Evolutionary conservation across 2,797 vertebrate genomes (phyloP).

Genomic region (Pterois miles): DNA sequence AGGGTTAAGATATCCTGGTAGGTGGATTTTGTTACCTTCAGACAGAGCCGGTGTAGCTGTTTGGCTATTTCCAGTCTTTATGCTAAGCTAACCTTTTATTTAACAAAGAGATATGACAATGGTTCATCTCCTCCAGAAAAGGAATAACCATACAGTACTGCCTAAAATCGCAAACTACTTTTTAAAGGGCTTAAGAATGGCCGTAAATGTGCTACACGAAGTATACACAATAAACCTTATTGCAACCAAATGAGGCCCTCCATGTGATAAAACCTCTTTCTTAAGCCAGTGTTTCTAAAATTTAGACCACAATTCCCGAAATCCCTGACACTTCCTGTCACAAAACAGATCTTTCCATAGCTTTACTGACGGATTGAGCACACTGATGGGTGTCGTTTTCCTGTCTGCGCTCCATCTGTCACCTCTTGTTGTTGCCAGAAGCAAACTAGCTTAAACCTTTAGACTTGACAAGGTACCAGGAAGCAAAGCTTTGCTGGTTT

Average conservation of each 20-base stretch:
- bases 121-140: background rate
- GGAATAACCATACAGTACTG: background rate
- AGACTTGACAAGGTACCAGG: background rate
- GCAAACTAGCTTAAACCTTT: background rate
- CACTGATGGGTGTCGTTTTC: background rate
- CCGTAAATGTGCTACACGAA: background rate
- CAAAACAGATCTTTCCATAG: conserved; percentile 7
- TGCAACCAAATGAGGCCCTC: background rate
- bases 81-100: background rate
- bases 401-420: background rate
- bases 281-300: background rate
- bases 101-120: background rate
- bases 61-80: background rate
- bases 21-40: too few relatives aligned
- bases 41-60: too few relatives aligned
- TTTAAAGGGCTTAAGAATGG: background rate
- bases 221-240: background rate
- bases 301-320: background rate
- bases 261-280: background rate
- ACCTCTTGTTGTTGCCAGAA: background rate
- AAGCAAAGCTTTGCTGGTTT: background rate
- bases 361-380: background rate
- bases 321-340: background rate
- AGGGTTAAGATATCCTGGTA: background rate
- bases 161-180: background rate